Conservation (phyloP, 2,113 vertebrate genomes). For the human (Homo sapiens) region GRCh38 chr3:177462001-177462500, state of each 20-base stretch:
- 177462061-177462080: background rate
- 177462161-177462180: background rate
- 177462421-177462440: background rate
- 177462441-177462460: too few relatives aligned
- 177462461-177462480: background rate
- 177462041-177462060: background rate
- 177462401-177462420: background rate
- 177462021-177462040: background rate
- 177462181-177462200: background rate
- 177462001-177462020: background rate
- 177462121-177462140: background rate
- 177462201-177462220: background rate
- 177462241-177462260: background rate
- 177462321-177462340: background rate
- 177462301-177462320: background rate
- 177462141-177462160: background rate
- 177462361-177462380: background rate
- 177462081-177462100: background rate
- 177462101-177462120: background rate
- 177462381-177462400: background rate
- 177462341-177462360: background rate
- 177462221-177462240: background rate
- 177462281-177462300: background rate
- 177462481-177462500: fast-evolving
- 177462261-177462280: background rate